These are phyloP conservation scores for Troides oblongomaculatus DNA, from an alignment of 2,888 invertebrate genomes.

Conservation along the genomic window DNA sequence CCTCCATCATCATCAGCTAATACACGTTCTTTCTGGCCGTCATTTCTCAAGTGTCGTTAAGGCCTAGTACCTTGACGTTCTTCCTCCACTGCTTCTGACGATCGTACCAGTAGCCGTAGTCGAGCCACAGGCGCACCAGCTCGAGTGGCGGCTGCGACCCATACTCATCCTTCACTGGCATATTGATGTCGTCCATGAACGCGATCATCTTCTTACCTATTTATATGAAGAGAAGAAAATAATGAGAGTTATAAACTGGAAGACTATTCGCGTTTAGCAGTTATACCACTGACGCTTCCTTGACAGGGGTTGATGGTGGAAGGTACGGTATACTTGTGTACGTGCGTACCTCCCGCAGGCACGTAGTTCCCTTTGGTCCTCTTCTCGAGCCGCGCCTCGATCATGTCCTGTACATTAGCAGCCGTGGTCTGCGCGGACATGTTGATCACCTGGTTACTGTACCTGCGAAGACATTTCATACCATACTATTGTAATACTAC, in stretches of 20 bases:
- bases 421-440: constrained; percentile 95
- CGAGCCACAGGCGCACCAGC: constrained; percentile 90
- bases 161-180: constrained; percentile 93
- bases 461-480: constrained; percentile 42
- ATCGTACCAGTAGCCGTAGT: constrained; percentile 95
- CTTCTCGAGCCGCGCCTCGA: constrained; percentile 93
- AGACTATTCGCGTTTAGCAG: no score
- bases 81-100: constrained; percentile 87
- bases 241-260: no score
- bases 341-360: constrained; percentile 83
- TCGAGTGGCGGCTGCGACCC: constrained; percentile 95
- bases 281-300: no score
- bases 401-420: constrained; percentile 89
- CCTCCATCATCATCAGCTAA: no score
- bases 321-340: no score
- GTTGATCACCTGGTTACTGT: constrained; percentile 86
- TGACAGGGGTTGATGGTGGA: no score
- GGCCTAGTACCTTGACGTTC: constrained; percentile 82
- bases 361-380: constrained; percentile 91
- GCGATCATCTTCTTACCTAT: constrained; percentile 87
- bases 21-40: no score
- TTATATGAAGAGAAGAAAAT: no score
- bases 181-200: constrained; percentile 95
- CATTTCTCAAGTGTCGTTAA: no score
- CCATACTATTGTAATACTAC: neutral